These are phyloP conservation scores for Antitype chi DNA, from an alignment of 2,888 invertebrate genomes.

Conservation along the genomic window DNA sequence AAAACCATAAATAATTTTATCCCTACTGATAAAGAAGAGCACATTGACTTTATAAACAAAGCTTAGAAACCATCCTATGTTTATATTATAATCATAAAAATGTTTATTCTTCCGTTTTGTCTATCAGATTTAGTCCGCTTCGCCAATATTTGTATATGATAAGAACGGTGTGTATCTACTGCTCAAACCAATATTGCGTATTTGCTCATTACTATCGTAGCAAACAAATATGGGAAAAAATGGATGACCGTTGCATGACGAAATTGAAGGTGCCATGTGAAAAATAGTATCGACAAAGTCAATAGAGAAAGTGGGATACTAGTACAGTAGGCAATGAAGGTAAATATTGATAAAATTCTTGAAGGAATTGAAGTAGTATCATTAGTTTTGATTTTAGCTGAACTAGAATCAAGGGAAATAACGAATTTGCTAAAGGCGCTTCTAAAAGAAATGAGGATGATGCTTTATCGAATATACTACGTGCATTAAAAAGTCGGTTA, in stretches of 20 bases:
- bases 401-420: not conserved
- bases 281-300: constrained; percentile 50
- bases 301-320: constrained; percentile 58
- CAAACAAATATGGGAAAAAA: constrained; percentile 66
- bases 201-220: constrained; percentile 61
- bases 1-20: not conserved
- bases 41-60: constrained; percentile 44
- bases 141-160: constrained; percentile 67
- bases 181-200: constrained; percentile 56
- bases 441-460: not conserved
- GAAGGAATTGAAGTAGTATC: not conserved
- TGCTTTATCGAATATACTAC: not conserved
- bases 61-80: constrained; percentile 30
- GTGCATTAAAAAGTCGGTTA: not conserved
- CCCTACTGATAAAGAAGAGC: not conserved
- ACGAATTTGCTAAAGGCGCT: not conserved
- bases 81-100: constrained; percentile 39
- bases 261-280: constrained; percentile 54
- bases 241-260: constrained; percentile 40
- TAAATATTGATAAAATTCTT: constrained; percentile 34
- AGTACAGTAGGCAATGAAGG: constrained; percentile 33
- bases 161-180: constrained; percentile 53
- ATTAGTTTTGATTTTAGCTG: not conserved
- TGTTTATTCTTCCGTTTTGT: constrained; percentile 48
- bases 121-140: constrained; percentile 60